Evolutionary conservation across 2,797 vertebrate species (phyloP).

Genomic region (Mus caroli): DNA sequence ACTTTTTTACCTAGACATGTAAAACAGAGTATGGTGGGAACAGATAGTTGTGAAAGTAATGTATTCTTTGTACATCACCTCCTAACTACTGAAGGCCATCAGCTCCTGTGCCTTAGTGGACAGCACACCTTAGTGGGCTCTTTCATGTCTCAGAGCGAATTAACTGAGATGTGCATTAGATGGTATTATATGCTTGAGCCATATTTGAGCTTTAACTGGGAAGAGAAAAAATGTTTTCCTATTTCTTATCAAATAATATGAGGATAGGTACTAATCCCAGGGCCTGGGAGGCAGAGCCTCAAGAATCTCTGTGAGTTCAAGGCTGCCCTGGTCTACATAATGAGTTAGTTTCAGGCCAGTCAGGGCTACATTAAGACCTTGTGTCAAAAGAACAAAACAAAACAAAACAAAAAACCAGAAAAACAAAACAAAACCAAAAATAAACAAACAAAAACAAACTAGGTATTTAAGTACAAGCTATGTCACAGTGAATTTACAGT

Average conservation of each 20-base stretch:
- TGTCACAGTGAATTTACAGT: not conserved
- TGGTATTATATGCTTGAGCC: not conserved
- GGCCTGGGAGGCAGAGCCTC: not conserved
- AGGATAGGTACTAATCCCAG: not conserved
- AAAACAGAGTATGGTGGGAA: not conserved
- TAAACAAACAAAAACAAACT: too few species aligned
- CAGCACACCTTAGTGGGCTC: not conserved
- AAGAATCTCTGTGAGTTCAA: not conserved
- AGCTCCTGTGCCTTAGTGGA: not conserved
- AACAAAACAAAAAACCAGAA: too few species aligned
- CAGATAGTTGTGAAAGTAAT: slow-evolving; percentile 45
- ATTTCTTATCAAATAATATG: slow-evolving; percentile 37
- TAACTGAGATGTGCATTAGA: slow-evolving; percentile 2
- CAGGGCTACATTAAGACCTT: not conserved
- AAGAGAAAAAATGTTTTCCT: slow-evolving; percentile 39
- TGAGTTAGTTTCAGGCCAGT: not conserved
- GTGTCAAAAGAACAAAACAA: not conserved
- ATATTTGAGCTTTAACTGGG: slow-evolving; percentile 44
- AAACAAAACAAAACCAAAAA: not conserved
- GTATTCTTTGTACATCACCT: not conserved
- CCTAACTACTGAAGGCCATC: slow-evolving; percentile 18
- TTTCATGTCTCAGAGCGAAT: not conserved
- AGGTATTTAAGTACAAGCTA: slow-evolving; percentile 31
- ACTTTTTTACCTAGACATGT: slow-evolving; percentile 48
- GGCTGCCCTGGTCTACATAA: not conserved